phyloP scores from a whole-genome alignment of 2,797 vertebrate species.

The Cirrhinus molitorella region DNA sequence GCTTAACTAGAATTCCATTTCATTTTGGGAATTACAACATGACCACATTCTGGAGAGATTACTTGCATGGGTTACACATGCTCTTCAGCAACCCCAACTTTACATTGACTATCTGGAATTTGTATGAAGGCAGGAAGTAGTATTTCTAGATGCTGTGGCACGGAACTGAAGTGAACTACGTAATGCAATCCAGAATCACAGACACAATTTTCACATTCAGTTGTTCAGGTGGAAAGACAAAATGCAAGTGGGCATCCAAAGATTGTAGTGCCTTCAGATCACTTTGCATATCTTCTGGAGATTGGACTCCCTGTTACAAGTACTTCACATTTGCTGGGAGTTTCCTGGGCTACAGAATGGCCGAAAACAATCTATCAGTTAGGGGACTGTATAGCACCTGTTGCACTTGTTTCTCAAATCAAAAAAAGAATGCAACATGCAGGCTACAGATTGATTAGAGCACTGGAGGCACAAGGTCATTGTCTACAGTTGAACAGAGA shows the following conservation, averaged over 20 bases:
- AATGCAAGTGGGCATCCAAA: neutral
- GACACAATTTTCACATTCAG: neutral
- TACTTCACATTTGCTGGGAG: constrained; percentile 6
- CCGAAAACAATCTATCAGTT: constrained; percentile 19
- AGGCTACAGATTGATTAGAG: constrained; percentile 22
- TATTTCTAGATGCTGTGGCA: neutral
- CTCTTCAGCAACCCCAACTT: neutral
- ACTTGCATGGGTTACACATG: neutral
- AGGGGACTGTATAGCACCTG: constrained; percentile 37
- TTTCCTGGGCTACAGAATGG: neutral
- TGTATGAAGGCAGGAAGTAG: constrained; percentile 3
- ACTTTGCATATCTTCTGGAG: neutral
- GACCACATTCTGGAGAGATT: neutral
- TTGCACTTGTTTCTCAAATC: constrained; percentile 7
- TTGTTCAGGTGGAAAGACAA: constrained; percentile 22
- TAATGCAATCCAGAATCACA: constrained; percentile 4
- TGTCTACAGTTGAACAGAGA: constrained; percentile 6
- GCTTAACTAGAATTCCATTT: neutral
- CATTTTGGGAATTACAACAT: neutral
- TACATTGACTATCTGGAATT: neutral
- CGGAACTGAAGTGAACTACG: neutral
- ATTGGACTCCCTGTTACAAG: constrained; percentile 17
- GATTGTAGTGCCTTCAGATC: constrained; percentile 6
- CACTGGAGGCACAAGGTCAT: constrained; percentile 2
- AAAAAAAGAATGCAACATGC: constrained; percentile 36